Evolutionary conservation across 2,888 invertebrate species (phyloP), one percentile per base, ranked within the genome.

Genomic region (Saturnia japonica): DNA sequence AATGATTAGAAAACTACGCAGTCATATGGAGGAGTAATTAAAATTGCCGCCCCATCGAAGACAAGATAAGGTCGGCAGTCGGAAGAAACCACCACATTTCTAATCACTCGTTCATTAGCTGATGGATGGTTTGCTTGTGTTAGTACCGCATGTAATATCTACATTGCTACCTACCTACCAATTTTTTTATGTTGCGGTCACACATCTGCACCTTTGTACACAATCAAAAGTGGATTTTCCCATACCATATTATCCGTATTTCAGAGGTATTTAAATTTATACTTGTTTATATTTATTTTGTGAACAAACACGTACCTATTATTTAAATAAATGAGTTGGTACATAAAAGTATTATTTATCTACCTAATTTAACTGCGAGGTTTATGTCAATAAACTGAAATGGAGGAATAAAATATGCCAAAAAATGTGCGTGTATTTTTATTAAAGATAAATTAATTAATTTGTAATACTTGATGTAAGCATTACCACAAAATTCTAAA

Each of bases 71-170:
- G 90, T 83, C 82, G 82, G 80, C 81, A 78, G 87, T 88, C 88
- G 92, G 92, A 93, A 93, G 93, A 93, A 91, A 91, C 88, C 86
- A 73, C 87, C 92, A 92, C 90, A 91, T 89, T 92, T 90, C 88
- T 93, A 91, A 94, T 93, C 92, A 91, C 90, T 75, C 86, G 86
- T 92, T 91, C 94, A 94, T 93, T 94, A 94, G 93, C 87, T 94
- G 94, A 94, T 94, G 91, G 91, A 88, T 86, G 80, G 40, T 40
- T 64, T 40, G 64, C 19, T 1, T 64, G 64, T 64, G 12, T 64
- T 40, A 34, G 34, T 25, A 16, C 2, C 70, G 74, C 72, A 73
- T 71, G 75, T 77, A 76, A 75, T 74, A 76, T 76, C 77, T 78
- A 74, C 74, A 75, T 74, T 74, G 79, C 67, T 51, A 54, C 25